Conservation (phyloP, 2,888 invertebrate genomes). For the Lissocephala sabroskyi region DNA sequence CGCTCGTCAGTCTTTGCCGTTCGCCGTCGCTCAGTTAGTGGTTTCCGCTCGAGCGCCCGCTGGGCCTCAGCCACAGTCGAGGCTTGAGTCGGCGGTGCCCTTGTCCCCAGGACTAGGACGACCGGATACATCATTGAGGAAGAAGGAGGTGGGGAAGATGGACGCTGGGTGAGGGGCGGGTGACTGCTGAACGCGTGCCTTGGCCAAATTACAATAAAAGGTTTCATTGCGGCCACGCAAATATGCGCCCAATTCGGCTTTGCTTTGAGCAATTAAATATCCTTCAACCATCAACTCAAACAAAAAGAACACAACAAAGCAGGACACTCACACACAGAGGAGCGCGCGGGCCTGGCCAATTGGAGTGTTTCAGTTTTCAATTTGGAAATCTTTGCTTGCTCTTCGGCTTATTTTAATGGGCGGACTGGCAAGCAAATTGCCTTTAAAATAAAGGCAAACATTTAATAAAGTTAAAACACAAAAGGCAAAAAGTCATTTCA, state of each 20-base stretch:
- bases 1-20: no score
- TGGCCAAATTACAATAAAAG: slow-evolving; percentile 58
- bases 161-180: no score
- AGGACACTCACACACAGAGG: slow-evolving; percentile 29
- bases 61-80: slow-evolving; percentile 5
- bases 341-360: slow-evolving; percentile 6
- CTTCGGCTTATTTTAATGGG: no score
- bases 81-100: slow-evolving; percentile 38
- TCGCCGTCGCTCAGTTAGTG: slow-evolving; percentile 29
- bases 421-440: no score
- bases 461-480: background rate
- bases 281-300: background rate
- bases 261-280: slow-evolving; percentile 51
- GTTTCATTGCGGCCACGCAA: slow-evolving; percentile 48
- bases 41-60: slow-evolving; percentile 40
- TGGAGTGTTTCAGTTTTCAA: background rate
- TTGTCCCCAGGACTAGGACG: no score
- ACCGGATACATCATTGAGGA: no score
- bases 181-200: slow-evolving; percentile 30
- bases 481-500: background rate
- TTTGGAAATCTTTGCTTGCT: no score
- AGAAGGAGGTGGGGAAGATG: no score
- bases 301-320: slow-evolving; percentile 1
- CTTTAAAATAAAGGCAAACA: background rate
- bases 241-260: slow-evolving; percentile 33